Evolutionary conservation across 2,888 invertebrate species (phyloP).

Genomic region (Cetonia aurata): DNA sequence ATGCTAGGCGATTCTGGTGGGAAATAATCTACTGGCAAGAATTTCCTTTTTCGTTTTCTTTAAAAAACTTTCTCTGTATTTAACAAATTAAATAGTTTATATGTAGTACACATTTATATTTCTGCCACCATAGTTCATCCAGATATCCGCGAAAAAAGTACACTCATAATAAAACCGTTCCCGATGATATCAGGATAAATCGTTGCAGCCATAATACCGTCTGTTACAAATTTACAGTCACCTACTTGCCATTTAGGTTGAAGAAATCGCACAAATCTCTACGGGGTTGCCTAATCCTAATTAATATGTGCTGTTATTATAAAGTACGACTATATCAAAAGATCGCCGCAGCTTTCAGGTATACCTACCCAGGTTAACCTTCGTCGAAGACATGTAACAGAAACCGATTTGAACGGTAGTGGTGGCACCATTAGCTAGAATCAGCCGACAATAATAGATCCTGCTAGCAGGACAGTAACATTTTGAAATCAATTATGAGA

Average conservation of each 20-base stretch:
- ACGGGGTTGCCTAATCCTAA: constrained; percentile 31
- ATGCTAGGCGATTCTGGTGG: too few species aligned
- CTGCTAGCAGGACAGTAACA: constrained; percentile 48
- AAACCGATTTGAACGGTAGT: not conserved
- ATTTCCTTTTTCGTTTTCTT: too few species aligned
- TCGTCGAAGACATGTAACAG: not conserved
- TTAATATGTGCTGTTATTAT: constrained; percentile 22
- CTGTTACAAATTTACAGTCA: constrained; percentile 27
- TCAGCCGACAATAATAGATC: constrained; percentile 4
- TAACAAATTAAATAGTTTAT: too few species aligned
- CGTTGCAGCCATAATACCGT: too few species aligned
- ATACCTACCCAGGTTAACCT: not conserved
- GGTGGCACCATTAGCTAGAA: not conserved
- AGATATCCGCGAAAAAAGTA: too few species aligned
- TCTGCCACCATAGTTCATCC: too few species aligned
- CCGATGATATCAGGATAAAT: too few species aligned
- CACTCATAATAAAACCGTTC: too few species aligned
- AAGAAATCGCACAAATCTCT: constrained; percentile 27
- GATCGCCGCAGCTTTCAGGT: not conserved
- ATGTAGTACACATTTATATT: too few species aligned
- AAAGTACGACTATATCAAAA: too few species aligned
- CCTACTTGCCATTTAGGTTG: constrained; percentile 30
- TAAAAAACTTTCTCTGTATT: too few species aligned
- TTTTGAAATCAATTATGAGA: constrained; percentile 61
- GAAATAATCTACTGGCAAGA: too few species aligned